Evolutionary conservation across 2,797 vertebrate species (phyloP), one percentile per base, ranked within the genome.

Genomic region (Allobates femoralis): DNA sequence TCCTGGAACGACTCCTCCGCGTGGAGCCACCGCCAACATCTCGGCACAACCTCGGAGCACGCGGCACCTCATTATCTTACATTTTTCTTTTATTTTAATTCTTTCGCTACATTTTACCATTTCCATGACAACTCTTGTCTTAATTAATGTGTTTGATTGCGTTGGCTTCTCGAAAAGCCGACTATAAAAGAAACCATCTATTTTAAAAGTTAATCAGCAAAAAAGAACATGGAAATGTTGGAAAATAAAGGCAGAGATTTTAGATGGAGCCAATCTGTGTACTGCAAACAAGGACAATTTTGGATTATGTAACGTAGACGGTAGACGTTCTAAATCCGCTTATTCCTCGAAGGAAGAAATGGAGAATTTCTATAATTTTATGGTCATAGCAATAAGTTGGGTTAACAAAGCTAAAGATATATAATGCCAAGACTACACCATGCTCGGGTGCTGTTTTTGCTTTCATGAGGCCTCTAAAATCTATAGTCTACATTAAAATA

Each of bases 171-270:
- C 23, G 64, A 28, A 55, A 85, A 79, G 67, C 16, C 3, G 32
- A 58, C 51, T 67, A 55, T 28, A 37, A 85, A 78, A 56, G 62
- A 85, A 85, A 69, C 46, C 83, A 51, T 66, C 75, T 85, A 78
- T 78, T 85, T 85, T 79, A 78, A 85, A 79, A 85, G 74, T 67
- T 69, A 79, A 78, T 78, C 83, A 77, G 83, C 83, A 85, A 79
- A 85, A 78, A 85, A 78, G 56, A 66, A 78, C 74, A 79, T 78
- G 75, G 66, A 69, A 85, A 78, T 79, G 76, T 66, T 56, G 64
- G 34, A n/a, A 71, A 85, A 58, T 58, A 79, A 80, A 73, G 32
- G 28, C 50, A 34, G 23, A n/a, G 80, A 21, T 71, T 71, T 71
- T 58, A 41, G 46, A 82, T 26, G 66, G 51, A 41, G 80, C 19